Percentiles rank a stretch among this genome's conserved stretches.
These are phyloP conservation scores for Hippasteria phrygiana DNA, from an alignment of 53 echinoderm and acorn worm genomes.

Conservation along the genomic window DNA sequence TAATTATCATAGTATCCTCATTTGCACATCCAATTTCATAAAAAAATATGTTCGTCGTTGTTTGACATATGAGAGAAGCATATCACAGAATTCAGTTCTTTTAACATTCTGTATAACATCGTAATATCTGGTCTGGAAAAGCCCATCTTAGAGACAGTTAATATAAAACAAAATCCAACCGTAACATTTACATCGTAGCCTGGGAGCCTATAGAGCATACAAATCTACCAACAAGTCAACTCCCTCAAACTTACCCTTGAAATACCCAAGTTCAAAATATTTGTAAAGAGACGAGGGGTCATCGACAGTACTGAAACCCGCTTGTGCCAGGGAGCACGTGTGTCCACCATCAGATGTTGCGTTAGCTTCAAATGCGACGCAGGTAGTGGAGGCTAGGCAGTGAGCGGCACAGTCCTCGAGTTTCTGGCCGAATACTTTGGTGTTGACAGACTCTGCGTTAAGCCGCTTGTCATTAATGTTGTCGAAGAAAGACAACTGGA, in stretches of 20 bases:
- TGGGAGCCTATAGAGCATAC: too few species aligned
- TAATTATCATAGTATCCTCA: too few species aligned
- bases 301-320: background rate
- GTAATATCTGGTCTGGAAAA: too few species aligned
- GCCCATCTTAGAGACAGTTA: too few species aligned
- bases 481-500: background rate
- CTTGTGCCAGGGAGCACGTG: background rate
- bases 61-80: too few species aligned
- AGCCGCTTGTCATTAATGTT: background rate
- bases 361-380: background rate
- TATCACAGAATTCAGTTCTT: too few species aligned
- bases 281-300: background rate
- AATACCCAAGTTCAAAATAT: background rate
- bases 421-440: background rate
- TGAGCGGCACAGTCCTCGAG: background rate
- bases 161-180: too few species aligned
- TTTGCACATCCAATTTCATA: too few species aligned
- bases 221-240: too few species aligned
- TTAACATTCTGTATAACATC: too few species aligned
- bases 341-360: background rate
- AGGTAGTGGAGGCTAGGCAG: background rate
- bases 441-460: background rate
- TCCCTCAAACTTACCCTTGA: constrained; percentile 7
- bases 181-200: too few species aligned
- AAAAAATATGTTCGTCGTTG: too few species aligned